Conservation (phyloP, 2,888 invertebrate species). For the Oscheius sp. region DNA sequence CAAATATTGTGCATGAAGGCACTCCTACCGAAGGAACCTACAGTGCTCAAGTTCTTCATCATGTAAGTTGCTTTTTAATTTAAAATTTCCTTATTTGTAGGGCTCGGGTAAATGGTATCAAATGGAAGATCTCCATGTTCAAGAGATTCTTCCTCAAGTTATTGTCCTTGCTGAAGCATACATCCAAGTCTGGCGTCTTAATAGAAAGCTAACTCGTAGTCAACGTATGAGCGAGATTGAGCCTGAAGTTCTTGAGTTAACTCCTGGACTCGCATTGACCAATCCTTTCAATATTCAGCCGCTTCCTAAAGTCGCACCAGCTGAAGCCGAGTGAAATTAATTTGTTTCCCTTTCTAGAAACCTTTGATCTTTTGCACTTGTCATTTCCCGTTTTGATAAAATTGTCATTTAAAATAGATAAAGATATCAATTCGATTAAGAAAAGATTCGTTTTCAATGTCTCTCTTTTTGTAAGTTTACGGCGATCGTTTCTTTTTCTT, state of each 20-base stretch:
- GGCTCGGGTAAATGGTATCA: slow-evolving; percentile 87
- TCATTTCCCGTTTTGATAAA: slow-evolving; percentile 8
- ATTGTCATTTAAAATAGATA: not conserved
- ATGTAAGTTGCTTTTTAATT: slow-evolving; percentile 70
- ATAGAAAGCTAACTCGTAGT: slow-evolving; percentile 65
- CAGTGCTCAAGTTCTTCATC: slow-evolving; percentile 89
- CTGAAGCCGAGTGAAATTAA: not conserved
- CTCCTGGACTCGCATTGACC: not conserved
- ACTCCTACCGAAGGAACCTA: slow-evolving; percentile 93
- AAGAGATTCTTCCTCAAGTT: slow-evolving; percentile 98
- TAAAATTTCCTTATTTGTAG: slow-evolving; percentile 68
- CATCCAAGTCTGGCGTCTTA: slow-evolving; percentile 79
- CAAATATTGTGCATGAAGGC: slow-evolving; percentile 98
- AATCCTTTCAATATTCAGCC: slow-evolving; percentile 15
- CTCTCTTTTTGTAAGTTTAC: not conserved
- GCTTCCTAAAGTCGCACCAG: slow-evolving; percentile 1
- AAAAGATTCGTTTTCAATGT: not conserved
- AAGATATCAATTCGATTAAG: not conserved
- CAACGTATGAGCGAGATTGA: slow-evolving; percentile 58
- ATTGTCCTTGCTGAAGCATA: slow-evolving; percentile 98
- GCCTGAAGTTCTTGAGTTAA: slow-evolving; percentile 19
- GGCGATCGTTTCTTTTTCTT: not conserved
- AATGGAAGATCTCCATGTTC: slow-evolving; percentile 94
- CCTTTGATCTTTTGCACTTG: slow-evolving; percentile 6
- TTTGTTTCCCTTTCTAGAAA: not conserved